Evolutionary conservation across 1,140 invertebrate genomes (phyloP).

Genomic region (Stenopsyche tienmushanensis): DNA sequence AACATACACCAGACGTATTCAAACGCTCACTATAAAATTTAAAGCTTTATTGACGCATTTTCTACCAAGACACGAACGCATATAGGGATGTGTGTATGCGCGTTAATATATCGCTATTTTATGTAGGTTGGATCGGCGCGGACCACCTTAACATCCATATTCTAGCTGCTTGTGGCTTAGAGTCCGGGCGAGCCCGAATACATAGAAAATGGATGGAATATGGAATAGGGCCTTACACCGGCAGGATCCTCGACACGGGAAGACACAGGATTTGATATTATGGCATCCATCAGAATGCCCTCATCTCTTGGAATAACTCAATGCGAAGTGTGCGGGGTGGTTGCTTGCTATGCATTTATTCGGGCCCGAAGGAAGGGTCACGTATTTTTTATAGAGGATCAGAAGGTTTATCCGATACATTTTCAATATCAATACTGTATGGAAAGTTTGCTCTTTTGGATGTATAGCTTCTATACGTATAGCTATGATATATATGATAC

Average conservation of each 20-base stretch:
- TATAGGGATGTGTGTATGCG: too few relatives aligned
- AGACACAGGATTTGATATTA: slow-evolving; percentile 31
- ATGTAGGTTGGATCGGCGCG: too few relatives aligned
- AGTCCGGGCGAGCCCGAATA: too few relatives aligned
- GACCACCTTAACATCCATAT: too few relatives aligned
- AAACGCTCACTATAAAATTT: too few relatives aligned
- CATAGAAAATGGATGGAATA: slow-evolving; percentile 39
- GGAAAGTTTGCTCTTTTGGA: neutral
- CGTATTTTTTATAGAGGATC: slow-evolving; percentile 37
- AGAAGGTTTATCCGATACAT: slow-evolving; percentile 28
- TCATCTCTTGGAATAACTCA: slow-evolving; percentile 39
- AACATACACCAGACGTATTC: too few relatives aligned
- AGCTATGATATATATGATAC: neutral
- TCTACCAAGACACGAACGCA: too few relatives aligned
- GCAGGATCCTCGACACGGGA: neutral
- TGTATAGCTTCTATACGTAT: neutral
- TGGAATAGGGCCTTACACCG: slow-evolving; percentile 35
- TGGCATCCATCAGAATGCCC: slow-evolving; percentile 40
- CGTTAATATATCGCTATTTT: too few relatives aligned
- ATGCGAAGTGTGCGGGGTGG: slow-evolving; percentile 31
- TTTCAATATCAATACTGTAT: slow-evolving; percentile 33
- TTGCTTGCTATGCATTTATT: slow-evolving; percentile 39
- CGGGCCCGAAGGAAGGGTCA: slow-evolving; percentile 20
- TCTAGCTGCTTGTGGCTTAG: too few relatives aligned
- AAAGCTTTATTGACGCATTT: too few relatives aligned